phyloP scores from a whole-genome alignment of 2,888 invertebrate genomes.

The Notodonta dromedarius region DNA sequence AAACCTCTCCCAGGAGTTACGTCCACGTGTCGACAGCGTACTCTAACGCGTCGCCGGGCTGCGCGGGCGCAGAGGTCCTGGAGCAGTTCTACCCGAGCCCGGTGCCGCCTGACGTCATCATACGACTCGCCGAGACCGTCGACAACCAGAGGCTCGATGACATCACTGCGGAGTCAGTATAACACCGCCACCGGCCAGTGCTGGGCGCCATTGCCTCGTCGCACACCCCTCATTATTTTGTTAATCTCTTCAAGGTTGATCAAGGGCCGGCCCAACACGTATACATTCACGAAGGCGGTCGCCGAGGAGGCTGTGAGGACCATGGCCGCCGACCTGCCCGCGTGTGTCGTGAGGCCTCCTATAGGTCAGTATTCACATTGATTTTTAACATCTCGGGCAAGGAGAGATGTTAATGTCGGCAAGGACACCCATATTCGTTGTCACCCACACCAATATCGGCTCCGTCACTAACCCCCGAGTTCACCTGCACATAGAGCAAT shows the following conservation, averaged over 20 bases:
- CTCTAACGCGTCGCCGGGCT: slow-evolving; percentile 66
- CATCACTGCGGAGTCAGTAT: slow-evolving; percentile 19
- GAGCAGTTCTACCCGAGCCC: slow-evolving; percentile 42
- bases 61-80: slow-evolving; percentile 23
- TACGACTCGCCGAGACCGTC: slow-evolving; percentile 34
- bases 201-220: no score
- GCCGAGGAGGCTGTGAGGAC: slow-evolving; percentile 38
- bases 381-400: no score
- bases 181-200: no score
- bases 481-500: no score
- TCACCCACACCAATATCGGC: no score
- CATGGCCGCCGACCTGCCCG: slow-evolving; percentile 18
- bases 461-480: no score
- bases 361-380: no score
- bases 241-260: slow-evolving; percentile 21
- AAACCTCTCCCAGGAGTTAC: slow-evolving; percentile 43
- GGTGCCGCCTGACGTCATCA: slow-evolving; percentile 31
- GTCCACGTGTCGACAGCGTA: slow-evolving; percentile 48
- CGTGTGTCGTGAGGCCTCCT: slow-evolving; percentile 31
- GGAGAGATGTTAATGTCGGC: no score
- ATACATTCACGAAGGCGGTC: slow-evolving; percentile 40
- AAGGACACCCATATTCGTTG: no score
- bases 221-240: not conserved
- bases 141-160: slow-evolving; percentile 26
- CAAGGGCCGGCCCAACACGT: slow-evolving; percentile 40